phyloP scores from a whole-genome alignment of 2,888 invertebrate species.

The Nesidiocoris tenuis region DNA sequence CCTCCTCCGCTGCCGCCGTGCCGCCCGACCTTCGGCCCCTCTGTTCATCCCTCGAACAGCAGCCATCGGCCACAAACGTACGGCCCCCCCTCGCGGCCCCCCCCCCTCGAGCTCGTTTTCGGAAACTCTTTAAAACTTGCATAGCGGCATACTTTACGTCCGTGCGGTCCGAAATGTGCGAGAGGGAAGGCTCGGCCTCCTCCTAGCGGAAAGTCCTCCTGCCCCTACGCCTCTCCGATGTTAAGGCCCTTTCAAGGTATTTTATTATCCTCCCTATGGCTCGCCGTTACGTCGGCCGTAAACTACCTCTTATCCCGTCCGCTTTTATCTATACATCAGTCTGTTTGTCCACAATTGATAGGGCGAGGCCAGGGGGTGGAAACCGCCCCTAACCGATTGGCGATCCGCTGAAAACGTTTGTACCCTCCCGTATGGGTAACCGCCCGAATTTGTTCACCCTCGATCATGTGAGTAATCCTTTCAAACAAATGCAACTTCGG shows the following conservation, averaged over 20 bases:
- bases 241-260: constrained; percentile 11
- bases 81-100: constrained; percentile 4
- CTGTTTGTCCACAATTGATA: constrained; percentile 41
- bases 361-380: constrained; percentile 5
- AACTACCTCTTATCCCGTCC: constrained; percentile 39
- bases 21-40: not conserved
- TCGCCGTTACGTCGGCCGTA: constrained; percentile 29
- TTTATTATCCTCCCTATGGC: constrained; percentile 35
- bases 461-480: too few species aligned
- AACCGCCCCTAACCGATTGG: too few species aligned
- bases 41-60: not conserved
- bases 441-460: too few species aligned
- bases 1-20: not conserved
- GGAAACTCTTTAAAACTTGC: constrained; percentile 41
- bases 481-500: too few species aligned
- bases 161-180: constrained; percentile 4
- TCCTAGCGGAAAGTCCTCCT: constrained; percentile 23
- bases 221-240: not conserved
- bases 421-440: too few species aligned
- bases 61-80: constrained; percentile 35
- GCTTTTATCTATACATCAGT: constrained; percentile 39
- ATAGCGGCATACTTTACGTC: constrained; percentile 38
- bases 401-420: too few species aligned
- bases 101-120: constrained; percentile 16
- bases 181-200: constrained; percentile 26